A percentile compares a stretch with the other conserved stretches of the same genome.
phyloP scores from a whole-genome alignment of 1,140 invertebrate species.

The Lamellibrachia luymesi region DNA sequence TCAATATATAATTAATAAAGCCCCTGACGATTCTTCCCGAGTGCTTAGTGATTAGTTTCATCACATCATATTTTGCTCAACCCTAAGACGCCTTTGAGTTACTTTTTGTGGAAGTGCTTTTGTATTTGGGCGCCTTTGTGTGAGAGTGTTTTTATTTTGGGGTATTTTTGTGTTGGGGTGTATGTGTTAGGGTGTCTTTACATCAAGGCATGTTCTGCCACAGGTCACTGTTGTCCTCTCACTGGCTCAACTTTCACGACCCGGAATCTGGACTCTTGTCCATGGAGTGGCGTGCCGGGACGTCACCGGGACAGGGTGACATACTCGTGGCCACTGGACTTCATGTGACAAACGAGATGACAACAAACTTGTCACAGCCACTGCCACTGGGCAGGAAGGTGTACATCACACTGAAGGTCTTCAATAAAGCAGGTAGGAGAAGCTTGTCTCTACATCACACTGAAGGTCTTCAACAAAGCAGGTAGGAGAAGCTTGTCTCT shows the following conservation, averaged over 20 bases:
- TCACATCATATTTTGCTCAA: too few species aligned
- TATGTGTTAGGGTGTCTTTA: too few species aligned
- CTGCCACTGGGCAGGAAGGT: not conserved
- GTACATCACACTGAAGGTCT: not conserved
- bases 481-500: too few species aligned
- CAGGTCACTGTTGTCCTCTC: not conserved
- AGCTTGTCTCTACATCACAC: too few species aligned
- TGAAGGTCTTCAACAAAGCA: not conserved
- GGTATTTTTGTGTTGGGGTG: too few species aligned
- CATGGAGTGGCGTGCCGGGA: not conserved
- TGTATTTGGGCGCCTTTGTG: not conserved
- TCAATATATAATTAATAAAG: too few species aligned
- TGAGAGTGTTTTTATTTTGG: not conserved
- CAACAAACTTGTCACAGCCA: not conserved
- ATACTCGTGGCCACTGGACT: not conserved
- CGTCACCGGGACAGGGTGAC: not conserved
- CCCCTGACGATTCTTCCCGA: too few species aligned
- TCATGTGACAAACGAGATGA: not conserved
- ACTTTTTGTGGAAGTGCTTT: not conserved
- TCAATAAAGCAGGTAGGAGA: not conserved
- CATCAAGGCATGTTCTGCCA: not conserved
- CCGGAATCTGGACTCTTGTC: not conserved
- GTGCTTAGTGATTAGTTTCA: too few species aligned
- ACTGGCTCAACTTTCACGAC: constrained; percentile 12
- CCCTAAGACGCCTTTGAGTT: too few species aligned